phyloP scores from a whole-genome alignment of 2,113 vertebrate genomes.

The Conger conger region DNA sequence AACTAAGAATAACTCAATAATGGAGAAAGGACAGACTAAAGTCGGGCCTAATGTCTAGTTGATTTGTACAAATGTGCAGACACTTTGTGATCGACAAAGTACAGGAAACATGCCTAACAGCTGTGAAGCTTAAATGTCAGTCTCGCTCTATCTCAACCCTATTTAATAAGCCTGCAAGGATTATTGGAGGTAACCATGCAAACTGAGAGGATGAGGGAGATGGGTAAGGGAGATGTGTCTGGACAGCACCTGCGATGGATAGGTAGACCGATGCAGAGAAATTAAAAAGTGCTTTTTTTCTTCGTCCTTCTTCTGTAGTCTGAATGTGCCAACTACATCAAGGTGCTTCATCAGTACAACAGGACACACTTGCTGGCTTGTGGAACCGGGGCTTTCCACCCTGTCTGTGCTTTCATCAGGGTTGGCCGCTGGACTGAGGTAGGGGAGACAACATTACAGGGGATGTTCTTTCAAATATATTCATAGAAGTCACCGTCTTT shows the following conservation, averaged over 20 bases:
- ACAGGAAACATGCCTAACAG: not conserved
- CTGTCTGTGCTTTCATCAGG: slow-evolving; percentile 77
- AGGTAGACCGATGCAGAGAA: not conserved
- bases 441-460: slow-evolving; percentile 49
- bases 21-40: not conserved
- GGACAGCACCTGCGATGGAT: not conserved
- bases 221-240: not conserved
- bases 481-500: not conserved
- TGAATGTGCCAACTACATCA: slow-evolving; percentile 94
- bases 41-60: not conserved
- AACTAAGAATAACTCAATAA: too few species aligned
- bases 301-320: slow-evolving; percentile 61
- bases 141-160: not conserved
- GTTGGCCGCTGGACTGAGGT: slow-evolving; percentile 78
- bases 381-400: slow-evolving; percentile 93
- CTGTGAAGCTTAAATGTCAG: not conserved
- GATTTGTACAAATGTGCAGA: not conserved
- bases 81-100: not conserved
- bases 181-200: not conserved
- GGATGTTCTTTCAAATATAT: not conserved
- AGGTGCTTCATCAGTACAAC: slow-evolving; percentile 88
- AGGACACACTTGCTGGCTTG: slow-evolving; percentile 88
- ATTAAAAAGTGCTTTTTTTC: not conserved
- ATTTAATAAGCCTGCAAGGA: too few species aligned
- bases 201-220: not conserved